Evolutionary conservation across 2,888 invertebrate genomes (phyloP), one percentile per base, ranked within the genome.

Genomic region (Pristionchus fissidentatus): DNA sequence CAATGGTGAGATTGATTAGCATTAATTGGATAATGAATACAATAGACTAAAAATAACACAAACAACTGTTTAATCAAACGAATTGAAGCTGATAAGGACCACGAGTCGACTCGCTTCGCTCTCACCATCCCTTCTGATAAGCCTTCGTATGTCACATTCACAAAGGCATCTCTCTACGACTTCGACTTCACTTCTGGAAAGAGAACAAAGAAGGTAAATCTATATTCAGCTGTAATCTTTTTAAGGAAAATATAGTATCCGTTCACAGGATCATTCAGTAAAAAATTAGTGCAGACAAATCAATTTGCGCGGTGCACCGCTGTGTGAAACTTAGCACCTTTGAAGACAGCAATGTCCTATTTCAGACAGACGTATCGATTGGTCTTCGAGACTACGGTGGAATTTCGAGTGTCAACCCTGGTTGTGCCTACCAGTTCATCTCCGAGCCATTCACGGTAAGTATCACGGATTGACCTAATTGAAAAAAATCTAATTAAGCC

Each of bases 181-280:
- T 52, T 62, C 10, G 80, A 81, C 32, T 81, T 81, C 62, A 62
- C 62, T n/a, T 26, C 62, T 62, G 80, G 80, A 43, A 62, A 81
- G 62, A 60, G 46, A 38, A 62, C 60, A 13, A 15, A 13, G 0
- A 81, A 62, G 80, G 80, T 81, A 26, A 0, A 1, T 60, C n/a
- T n/a, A n/a, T n/a, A n/a, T n/a, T n/a, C n/a, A n/a, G n/a, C n/a
- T n/a, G n/a, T n/a, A n/a, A n/a, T n/a, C n/a, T n/a, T n/a, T n/a
- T n/a, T n/a, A n/a, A n/a, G n/a, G n/a, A n/a, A n/a, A n/a, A n/a
- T n/a, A n/a, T n/a, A n/a, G n/a, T n/a, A n/a, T n/a, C n/a, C n/a
- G n/a, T n/a, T n/a, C n/a, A n/a, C n/a, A n/a, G n/a, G n/a, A n/a
- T n/a, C n/a, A n/a, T n/a, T n/a, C n/a, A n/a, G n/a, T n/a, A n/a